These are phyloP conservation scores for Platerodrilus igneus DNA, from an alignment of 2,888 invertebrate genomes.

Conservation along the genomic window DNA sequence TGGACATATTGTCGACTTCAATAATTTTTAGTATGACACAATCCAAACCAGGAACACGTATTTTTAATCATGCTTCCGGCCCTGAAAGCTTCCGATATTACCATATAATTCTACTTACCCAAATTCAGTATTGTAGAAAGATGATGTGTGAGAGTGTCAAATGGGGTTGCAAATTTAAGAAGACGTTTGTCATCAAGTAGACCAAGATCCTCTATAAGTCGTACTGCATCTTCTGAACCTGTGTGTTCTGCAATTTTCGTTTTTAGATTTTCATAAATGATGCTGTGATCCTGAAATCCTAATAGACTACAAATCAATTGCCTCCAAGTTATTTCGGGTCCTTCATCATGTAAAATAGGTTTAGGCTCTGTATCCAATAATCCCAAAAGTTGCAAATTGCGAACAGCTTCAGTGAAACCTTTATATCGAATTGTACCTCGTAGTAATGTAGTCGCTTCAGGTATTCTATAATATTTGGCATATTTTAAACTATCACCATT, in stretches of 20 bases:
- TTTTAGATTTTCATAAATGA: slow-evolving; percentile 90
- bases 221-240: slow-evolving; percentile 63
- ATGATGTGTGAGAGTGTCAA: slow-evolving; percentile 91
- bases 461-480: slow-evolving; percentile 79
- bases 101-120: slow-evolving; percentile 61
- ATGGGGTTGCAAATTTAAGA: slow-evolving; percentile 76
- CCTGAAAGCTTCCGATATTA: too few species aligned
- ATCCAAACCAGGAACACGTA: too few species aligned
- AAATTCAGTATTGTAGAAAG: slow-evolving; percentile 75
- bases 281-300: slow-evolving; percentile 77
- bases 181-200: slow-evolving; percentile 79
- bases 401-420: slow-evolving; percentile 86
- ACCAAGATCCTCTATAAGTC: slow-evolving; percentile 81
- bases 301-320: slow-evolving; percentile 75
- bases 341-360: slow-evolving; percentile 88
- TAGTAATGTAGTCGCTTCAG: slow-evolving; percentile 81
- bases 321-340: slow-evolving; percentile 96
- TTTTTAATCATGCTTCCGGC: too few species aligned
- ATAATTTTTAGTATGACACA: too few species aligned
- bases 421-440: slow-evolving; percentile 88
- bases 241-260: slow-evolving; percentile 76
- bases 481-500: slow-evolving; percentile 94
- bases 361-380: slow-evolving; percentile 81
- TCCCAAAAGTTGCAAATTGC: slow-evolving; percentile 82
- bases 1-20: too few species aligned